Percentiles rank a stretch among this genome's conserved stretches.
These are phyloP conservation scores for Hydractinia echinata DNA, from an alignment of 30 jellyfish, hydroid and myxozoan genomes.

Conservation along the genomic window DNA sequence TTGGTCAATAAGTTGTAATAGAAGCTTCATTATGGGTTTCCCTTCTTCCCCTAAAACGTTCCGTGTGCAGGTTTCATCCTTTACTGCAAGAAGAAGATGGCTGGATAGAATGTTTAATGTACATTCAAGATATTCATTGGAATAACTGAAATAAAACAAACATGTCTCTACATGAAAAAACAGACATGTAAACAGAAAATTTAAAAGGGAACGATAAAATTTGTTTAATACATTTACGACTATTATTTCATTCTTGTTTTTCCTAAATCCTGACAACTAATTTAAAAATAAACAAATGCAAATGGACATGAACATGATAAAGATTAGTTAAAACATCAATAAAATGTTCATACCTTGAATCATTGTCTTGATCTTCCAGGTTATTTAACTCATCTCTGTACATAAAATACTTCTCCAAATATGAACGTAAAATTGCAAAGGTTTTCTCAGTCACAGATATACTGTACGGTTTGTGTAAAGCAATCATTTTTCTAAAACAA, in stretches of 20 bases:
- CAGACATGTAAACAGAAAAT: too few relatives aligned
- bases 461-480: constrained; percentile 76
- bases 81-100: constrained; percentile 60
- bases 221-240: too few relatives aligned
- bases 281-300: too few relatives aligned
- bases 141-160: constrained; percentile 23
- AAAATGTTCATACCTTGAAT: too few relatives aligned
- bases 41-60: constrained; percentile 57
- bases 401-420: constrained; percentile 35
- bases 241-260: too few relatives aligned
- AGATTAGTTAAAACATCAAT: too few relatives aligned
- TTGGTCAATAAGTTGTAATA: constrained; percentile 51
- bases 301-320: too few relatives aligned
- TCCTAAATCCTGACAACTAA: too few relatives aligned
- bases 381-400: too few relatives aligned
- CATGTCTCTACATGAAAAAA: too few relatives aligned
- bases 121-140: constrained; percentile 45
- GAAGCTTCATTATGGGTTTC: constrained; percentile 45
- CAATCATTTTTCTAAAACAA: constrained; percentile 55
- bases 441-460: constrained; percentile 61
- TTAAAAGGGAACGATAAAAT: too few relatives aligned
- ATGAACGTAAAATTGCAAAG: constrained; percentile 45
- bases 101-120: constrained; percentile 51
- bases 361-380: too few relatives aligned
- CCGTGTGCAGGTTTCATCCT: constrained; percentile 46